phyloP scores from a whole-genome alignment of 2,888 invertebrate species.

The Eristalis tenax region DNA sequence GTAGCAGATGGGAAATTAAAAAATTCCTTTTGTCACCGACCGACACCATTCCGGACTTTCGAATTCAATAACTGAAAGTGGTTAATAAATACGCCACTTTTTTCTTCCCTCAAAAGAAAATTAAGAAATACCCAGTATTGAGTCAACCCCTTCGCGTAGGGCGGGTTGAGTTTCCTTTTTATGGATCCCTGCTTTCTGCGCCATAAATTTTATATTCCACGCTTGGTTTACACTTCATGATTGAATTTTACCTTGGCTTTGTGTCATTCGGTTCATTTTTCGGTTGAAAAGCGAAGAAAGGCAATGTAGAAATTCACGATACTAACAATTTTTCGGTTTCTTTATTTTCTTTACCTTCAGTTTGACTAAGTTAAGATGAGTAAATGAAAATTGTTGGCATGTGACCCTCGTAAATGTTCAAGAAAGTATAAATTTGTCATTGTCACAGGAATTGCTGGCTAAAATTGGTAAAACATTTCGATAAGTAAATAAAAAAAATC shows the following conservation, averaged over 20 bases:
- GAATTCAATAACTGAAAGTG: slow-evolving; percentile 12
- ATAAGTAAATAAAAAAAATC: too few relatives aligned
- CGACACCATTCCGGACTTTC: not conserved
- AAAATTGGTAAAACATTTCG: not conserved
- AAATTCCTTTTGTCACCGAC: not conserved
- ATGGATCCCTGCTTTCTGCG: not conserved
- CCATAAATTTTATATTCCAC: slow-evolving; percentile 12
- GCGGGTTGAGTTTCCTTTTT: not conserved
- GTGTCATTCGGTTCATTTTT: not conserved
- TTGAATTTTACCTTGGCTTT: slow-evolving; percentile 1
- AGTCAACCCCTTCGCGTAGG: not conserved
- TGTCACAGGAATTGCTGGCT: not conserved
- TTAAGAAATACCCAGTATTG: not conserved
- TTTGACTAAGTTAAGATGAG: not conserved
- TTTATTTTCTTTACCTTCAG: not conserved
- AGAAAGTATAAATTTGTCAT: not conserved
- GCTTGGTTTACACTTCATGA: slow-evolving; percentile 2
- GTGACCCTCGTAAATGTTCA: not conserved
- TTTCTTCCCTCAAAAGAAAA: not conserved
- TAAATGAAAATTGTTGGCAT: not conserved
- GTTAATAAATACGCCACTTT: slow-evolving; percentile 3
- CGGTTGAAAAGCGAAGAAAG: not conserved
- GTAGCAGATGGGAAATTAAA: slow-evolving; percentile 3
- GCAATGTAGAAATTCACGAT: not conserved
- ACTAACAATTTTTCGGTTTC: not conserved